phyloP scores from a whole-genome alignment of 92 coral and sea anemone species.

The Umimayanthus chanpuru region DNA sequence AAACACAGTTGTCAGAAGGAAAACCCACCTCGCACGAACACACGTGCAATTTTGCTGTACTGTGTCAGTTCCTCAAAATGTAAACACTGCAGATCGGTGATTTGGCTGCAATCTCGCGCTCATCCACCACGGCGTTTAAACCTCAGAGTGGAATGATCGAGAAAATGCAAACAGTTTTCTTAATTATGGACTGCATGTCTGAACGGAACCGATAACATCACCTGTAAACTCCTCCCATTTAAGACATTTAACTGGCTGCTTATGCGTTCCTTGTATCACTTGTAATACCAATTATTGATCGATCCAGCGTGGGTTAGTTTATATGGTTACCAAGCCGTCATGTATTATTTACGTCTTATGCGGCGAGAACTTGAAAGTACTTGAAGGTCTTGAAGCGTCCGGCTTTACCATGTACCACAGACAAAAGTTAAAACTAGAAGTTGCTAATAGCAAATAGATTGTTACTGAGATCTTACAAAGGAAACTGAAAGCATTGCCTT shows the following conservation, averaged over 20 bases:
- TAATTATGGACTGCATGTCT: neutral
- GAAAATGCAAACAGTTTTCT: conserved; percentile 23
- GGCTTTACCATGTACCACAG: too few relatives aligned
- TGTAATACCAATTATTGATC: neutral
- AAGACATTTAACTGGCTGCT: neutral
- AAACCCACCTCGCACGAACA: conserved; percentile 14
- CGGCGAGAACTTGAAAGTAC: neutral
- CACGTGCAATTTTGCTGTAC: conserved; percentile 22
- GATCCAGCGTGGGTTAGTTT: neutral
- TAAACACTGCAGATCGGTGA: neutral
- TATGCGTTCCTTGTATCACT: too few relatives aligned
- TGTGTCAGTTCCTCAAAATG: neutral
- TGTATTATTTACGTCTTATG: conserved; percentile 5
- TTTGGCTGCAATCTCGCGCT: neutral
- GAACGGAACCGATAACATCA: conserved; percentile 36
- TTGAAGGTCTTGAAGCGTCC: too few relatives aligned
- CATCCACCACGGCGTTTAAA: neutral
- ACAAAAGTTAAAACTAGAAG: too few relatives aligned
- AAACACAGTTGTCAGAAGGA: neutral
- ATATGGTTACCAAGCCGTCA: conserved; percentile 8
- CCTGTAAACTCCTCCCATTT: neutral
- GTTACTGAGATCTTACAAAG: too few relatives aligned
- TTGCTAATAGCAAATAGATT: too few relatives aligned
- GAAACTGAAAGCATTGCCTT: too few relatives aligned
- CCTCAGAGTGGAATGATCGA: neutral